Conservation (phyloP, 2,113 vertebrate species). For the Pelodiscus sinensis region DNA sequence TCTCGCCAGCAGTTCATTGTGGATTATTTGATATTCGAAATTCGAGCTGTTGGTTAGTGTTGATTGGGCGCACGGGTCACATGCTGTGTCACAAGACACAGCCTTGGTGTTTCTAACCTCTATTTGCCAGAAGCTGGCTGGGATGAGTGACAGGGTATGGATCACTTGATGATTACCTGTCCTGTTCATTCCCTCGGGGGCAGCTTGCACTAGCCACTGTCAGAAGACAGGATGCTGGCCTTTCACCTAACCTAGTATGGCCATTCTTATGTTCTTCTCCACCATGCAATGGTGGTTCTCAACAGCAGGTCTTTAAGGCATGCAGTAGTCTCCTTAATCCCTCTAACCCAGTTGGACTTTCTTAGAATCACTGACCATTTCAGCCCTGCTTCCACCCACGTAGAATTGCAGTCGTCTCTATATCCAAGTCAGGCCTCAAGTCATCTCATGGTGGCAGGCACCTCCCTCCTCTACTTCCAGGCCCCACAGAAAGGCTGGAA, state of each 20-base stretch:
- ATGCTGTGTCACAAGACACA: no score
- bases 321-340: background rate
- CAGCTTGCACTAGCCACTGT: no score
- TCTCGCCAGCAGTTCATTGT: background rate
- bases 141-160: no score
- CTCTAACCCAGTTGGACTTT: background rate
- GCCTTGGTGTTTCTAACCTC: no score
- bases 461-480: background rate
- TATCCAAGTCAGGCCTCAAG: background rate
- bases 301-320: background rate
- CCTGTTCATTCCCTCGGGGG: no score
- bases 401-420: background rate
- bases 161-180: no score
- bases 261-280: background rate
- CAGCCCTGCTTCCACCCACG: background rate
- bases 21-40: background rate
- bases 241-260: background rate
- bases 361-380: background rate
- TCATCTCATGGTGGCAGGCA: fast-evolving
- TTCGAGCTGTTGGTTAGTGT: background rate
- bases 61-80: background rate
- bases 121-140: no score
- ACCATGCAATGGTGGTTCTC: background rate
- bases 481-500: background rate
- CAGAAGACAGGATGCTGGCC: no score